phyloP scores from a whole-genome alignment of 2,797 vertebrate genomes.

The Erithacus rubecula region DNA sequence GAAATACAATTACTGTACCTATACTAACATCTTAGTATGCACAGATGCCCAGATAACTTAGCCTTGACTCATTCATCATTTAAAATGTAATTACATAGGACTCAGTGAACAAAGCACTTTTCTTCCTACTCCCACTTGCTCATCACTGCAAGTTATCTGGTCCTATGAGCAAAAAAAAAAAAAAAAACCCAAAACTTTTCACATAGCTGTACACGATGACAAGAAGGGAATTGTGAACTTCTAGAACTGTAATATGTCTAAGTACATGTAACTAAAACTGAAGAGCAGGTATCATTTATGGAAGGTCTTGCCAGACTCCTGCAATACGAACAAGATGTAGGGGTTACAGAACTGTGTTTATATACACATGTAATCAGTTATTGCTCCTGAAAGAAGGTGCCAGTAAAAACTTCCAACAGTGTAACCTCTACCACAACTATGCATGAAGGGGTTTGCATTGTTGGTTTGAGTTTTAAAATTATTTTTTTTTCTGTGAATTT shows the following conservation, averaged over 20 bases:
- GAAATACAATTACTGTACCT: not conserved
- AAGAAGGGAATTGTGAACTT: not conserved
- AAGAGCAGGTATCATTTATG: not conserved
- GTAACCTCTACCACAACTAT: not conserved
- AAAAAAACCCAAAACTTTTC: too few species aligned
- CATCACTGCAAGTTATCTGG: not conserved
- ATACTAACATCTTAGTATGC: not conserved
- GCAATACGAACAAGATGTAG: not conserved
- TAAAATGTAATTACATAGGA: not conserved
- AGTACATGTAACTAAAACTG: not conserved
- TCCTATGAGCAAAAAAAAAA: not conserved
- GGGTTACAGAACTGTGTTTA: not conserved
- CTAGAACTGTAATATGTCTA: not conserved
- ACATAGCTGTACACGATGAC: not conserved
- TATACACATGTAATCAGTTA: not conserved
- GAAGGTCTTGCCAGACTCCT: not conserved
- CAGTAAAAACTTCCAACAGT: not conserved
- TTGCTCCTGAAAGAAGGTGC: not conserved
- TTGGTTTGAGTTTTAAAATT: not conserved
- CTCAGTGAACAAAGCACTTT: not conserved
- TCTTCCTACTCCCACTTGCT: not conserved
- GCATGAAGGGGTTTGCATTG: not conserved
- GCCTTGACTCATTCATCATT: not conserved
- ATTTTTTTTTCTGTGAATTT: not conserved
- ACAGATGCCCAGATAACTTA: not conserved